phyloP scores from a whole-genome alignment of 2,113 vertebrate genomes.

The Protobothrops mucrosquamatus region DNA sequence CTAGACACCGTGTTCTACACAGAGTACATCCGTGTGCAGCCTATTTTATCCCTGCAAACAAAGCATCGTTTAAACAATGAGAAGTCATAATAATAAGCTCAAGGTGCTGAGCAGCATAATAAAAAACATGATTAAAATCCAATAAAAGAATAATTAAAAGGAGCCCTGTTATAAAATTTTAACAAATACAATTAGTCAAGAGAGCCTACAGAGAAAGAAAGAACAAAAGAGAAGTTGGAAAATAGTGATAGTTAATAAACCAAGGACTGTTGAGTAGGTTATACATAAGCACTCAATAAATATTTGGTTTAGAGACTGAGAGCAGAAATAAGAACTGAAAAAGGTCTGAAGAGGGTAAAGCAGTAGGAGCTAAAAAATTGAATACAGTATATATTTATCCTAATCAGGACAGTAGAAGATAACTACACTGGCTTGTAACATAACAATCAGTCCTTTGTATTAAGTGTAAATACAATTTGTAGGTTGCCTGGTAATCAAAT shows the following conservation, averaged over 20 bases:
- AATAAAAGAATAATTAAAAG: conserved; percentile 50
- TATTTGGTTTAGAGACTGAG: background rate
- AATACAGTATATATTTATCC: background rate
- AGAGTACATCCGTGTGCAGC: conserved; percentile 48
- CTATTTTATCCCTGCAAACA: conserved; percentile 51
- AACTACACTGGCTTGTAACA: background rate
- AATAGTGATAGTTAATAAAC: conserved; percentile 6
- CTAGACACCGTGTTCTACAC: conserved; percentile 19
- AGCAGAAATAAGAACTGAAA: background rate
- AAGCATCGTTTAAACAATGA: conserved; percentile 47
- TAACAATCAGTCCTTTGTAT: background rate
- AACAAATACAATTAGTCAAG: conserved; percentile 44
- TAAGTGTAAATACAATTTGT: background rate
- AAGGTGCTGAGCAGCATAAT: conserved; percentile 48
- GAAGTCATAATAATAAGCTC: conserved; percentile 41
- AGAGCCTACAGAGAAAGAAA: background rate
- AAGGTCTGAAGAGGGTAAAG: conserved; percentile 15
- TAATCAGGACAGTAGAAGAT: conserved; percentile 14
- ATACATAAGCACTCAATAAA: conserved; percentile 25
- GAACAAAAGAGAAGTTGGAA: background rate
- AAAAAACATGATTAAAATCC: conserved; percentile 56
- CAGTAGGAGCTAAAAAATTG: background rate
- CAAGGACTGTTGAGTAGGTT: background rate
- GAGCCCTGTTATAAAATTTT: conserved; percentile 34
- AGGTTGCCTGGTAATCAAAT: background rate